Conservation (phyloP, 2,113 vertebrate genomes). For the Typhlomys cinereus region DNA sequence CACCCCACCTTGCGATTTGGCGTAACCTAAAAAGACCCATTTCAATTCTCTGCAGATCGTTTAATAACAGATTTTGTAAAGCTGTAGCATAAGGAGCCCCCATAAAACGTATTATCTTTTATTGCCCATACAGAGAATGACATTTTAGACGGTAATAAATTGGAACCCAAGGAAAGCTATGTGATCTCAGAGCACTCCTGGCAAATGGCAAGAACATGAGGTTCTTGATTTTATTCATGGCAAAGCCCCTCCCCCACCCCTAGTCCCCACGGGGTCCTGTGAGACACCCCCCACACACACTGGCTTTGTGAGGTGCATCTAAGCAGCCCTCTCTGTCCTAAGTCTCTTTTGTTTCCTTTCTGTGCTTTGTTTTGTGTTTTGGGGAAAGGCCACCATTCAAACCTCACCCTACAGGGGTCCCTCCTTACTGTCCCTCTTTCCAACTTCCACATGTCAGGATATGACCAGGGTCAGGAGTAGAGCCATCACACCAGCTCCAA, state of each 20-base stretch:
- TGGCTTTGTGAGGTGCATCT: neutral
- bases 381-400: neutral
- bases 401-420: neutral
- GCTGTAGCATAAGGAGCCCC: conserved; percentile 73
- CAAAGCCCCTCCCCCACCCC: neutral
- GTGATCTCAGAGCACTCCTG: conserved; percentile 46
- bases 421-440: too few relatives aligned
- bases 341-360: neutral
- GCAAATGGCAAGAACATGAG: neutral
- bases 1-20: conserved; percentile 52
- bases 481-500: too few relatives aligned
- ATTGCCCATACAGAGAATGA: conserved; percentile 76
- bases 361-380: neutral
- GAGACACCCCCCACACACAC: neutral
- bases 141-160: conserved; percentile 72
- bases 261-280: neutral
- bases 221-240: neutral
- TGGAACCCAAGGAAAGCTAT: conserved; percentile 76
- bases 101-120: conserved; percentile 80
- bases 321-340: neutral
- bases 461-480: too few relatives aligned
- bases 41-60: conserved; percentile 77
- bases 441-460: rapidly evolving
- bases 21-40: conserved; percentile 68
- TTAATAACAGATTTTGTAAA: conserved; percentile 80